phyloP scores from a whole-genome alignment of 2,888 invertebrate genomes.

The Amorpha juglandis region DNA sequence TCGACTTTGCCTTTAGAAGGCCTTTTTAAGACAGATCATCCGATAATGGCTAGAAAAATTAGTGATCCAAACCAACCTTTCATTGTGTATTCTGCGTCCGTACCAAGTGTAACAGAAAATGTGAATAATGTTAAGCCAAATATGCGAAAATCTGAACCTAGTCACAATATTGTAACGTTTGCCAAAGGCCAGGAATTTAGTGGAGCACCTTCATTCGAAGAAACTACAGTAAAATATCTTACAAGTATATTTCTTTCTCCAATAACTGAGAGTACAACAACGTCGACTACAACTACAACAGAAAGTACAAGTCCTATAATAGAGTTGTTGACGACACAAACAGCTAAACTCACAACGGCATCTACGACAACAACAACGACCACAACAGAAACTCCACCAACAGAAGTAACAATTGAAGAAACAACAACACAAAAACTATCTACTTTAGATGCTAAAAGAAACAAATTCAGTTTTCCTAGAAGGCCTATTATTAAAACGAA shows the following conservation, averaged over 20 bases:
- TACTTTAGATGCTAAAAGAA: slow-evolving; percentile 63
- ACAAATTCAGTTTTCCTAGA: slow-evolving; percentile 74
- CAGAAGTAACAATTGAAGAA: slow-evolving; percentile 61
- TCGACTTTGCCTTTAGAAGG: slow-evolving; percentile 88
- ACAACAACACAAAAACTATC: slow-evolving; percentile 63
- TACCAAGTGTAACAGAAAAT: slow-evolving; percentile 61
- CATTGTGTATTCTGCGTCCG: slow-evolving; percentile 75
- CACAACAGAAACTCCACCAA: slow-evolving; percentile 42
- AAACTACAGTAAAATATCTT: slow-evolving; percentile 56
- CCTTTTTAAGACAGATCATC: slow-evolving; percentile 85
- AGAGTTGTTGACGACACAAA: slow-evolving; percentile 46
- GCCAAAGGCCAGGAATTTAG: slow-evolving; percentile 73
- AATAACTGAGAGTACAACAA: slow-evolving; percentile 41
- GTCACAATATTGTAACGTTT: slow-evolving; percentile 66
- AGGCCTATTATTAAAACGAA: slow-evolving; percentile 68
- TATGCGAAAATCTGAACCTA: slow-evolving; percentile 62
- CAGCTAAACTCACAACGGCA: slow-evolving; percentile 48
- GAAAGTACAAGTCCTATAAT: slow-evolving; percentile 44
- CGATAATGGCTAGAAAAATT: slow-evolving; percentile 59
- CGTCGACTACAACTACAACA: slow-evolving; percentile 33
- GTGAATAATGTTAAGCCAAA: slow-evolving; percentile 65
- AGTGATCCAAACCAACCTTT: slow-evolving; percentile 67
- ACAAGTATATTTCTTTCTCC: slow-evolving; percentile 57
- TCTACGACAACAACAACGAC: slow-evolving; percentile 39
- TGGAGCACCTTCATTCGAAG: slow-evolving; percentile 57